These are phyloP conservation scores for Drosophila persimilis DNA, from an alignment of 1,140 invertebrate genomes.

Conservation along the genomic window DNA sequence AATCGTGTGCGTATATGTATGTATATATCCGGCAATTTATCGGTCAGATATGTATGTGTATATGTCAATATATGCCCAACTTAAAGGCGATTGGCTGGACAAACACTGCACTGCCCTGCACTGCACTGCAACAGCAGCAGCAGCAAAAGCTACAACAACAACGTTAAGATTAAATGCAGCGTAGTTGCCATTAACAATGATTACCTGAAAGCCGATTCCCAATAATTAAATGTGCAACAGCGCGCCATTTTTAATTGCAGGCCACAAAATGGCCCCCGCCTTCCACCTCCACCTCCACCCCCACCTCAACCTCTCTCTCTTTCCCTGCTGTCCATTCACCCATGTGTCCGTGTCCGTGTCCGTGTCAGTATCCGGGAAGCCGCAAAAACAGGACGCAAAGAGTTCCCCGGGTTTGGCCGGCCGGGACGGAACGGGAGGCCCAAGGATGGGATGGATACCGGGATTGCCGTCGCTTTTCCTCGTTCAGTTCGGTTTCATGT, in stretches of 20 bases:
- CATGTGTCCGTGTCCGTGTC: conserved; percentile 2
- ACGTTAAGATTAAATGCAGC: conserved; percentile 76
- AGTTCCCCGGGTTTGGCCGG: not conserved
- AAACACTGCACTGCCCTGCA: not conserved
- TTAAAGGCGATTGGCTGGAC: conserved; percentile 49
- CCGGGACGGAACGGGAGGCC: too few relatives aligned
- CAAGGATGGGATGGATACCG: too few relatives aligned
- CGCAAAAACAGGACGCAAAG: too few relatives aligned
- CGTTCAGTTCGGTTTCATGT: conserved; percentile 36
- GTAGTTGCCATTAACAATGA: conserved; percentile 80
- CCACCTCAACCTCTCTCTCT: not conserved
- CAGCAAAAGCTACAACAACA: conserved; percentile 30
- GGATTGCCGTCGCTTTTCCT: too few relatives aligned
- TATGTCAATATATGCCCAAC: conserved; percentile 40
- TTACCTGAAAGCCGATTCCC: conserved; percentile 80
- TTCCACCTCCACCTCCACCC: conserved; percentile 25
- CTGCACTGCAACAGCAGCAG: not conserved
- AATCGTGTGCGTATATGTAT: too few relatives aligned
- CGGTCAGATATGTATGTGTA: conserved; percentile 26
- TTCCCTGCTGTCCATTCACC: too few relatives aligned
- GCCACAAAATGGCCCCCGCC: conserved; percentile 63
- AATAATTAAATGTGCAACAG: conserved; percentile 82
- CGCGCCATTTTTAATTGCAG: conserved; percentile 80
- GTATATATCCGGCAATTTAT: conserved; percentile 10
- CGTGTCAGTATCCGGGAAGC: conserved; percentile 9